Base-by-base conservation (phyloP, 1,140 invertebrate species). In the Akabosia matsudoensis region DNA sequence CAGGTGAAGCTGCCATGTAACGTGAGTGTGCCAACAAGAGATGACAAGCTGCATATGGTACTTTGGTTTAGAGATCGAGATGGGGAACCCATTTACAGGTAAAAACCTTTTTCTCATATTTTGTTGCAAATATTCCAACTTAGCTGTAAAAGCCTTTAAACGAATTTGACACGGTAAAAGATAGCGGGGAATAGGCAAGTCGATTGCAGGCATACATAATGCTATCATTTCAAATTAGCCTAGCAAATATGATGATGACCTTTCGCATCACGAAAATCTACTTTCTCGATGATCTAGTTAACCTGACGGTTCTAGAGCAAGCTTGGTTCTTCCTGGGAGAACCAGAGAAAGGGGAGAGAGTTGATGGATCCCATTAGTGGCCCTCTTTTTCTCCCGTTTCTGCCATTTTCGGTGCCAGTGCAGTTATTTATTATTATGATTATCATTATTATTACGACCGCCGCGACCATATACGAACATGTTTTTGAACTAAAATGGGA, bases 31-130 rank as follows among this genome's bases (percentile, higher is more conserved):
- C 87, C 89, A 77, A 90, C 92, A 76, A 86, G 88, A 52, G 91
- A 92, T 83, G 92, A 94, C 85, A 89, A 89, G 75, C 91, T 94
- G 56, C 91, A 92, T 73, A 93, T 95, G 91, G 92, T 95, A 70
- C 87, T 95, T 4, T 95, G 92, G 92, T 94, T 93, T 85, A 92
- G 92, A 83, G 92, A 92, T 83, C 89, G 90, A 52, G 80, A 81
- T 33, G 91, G 91, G 72, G 92, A 93, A 81, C 92, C 92, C 14
- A 86, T 95, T 75, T 94, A 93, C 87, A 93, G 92, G 92, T 93
- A 86, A 88, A 30, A 84, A 83, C 26, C 13, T 74, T 72, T 37
- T 74, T 30, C 45, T 26, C 61, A 45, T 51, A 72, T 51, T n/a
- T n/a, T n/a, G n/a, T n/a, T n/a, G n/a, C n/a, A n/a, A n/a, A n/a